A percentile compares a stretch with the other conserved stretches of the same genome.
Conservation (phyloP, 2,113 vertebrate genomes). For the Bufo gargarizans region DNA sequence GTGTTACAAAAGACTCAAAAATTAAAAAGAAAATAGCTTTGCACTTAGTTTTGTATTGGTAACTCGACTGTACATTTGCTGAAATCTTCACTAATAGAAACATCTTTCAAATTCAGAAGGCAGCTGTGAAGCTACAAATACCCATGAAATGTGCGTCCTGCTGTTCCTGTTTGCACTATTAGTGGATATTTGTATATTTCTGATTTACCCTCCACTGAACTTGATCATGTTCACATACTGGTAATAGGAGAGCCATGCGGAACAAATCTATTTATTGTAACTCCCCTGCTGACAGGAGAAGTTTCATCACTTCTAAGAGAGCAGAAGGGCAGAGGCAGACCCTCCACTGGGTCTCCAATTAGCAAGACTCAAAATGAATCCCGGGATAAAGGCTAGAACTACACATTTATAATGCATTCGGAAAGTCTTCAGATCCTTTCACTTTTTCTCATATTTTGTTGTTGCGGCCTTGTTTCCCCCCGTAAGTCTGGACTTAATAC, state of each 20-base stretch:
- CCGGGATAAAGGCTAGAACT: too few species aligned
- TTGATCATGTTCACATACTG: conserved; percentile 23
- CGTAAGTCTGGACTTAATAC: too few species aligned
- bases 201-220: conserved; percentile 53
- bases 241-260: conserved; percentile 58
- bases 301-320: conserved; percentile 61
- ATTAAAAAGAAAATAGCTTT: too few species aligned
- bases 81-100: neutral
- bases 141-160: neutral
- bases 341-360: conserved; percentile 9
- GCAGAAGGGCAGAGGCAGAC: conserved; percentile 34
- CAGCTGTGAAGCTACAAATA: neutral
- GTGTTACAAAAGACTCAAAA: too few species aligned
- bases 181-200: conserved; percentile 52
- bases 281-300: conserved; percentile 60
- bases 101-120: neutral
- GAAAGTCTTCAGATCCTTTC: too few species aligned
- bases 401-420: neutral
- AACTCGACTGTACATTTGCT: neutral
- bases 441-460: too few species aligned
- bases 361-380: conserved; percentile 8
- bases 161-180: neutral
- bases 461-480: too few species aligned
- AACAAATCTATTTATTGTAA: conserved; percentile 66
- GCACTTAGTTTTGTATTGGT: neutral